Evolutionary conservation across 2,888 invertebrate species (phyloP).

Genomic region (Uloborus plumipes): DNA sequence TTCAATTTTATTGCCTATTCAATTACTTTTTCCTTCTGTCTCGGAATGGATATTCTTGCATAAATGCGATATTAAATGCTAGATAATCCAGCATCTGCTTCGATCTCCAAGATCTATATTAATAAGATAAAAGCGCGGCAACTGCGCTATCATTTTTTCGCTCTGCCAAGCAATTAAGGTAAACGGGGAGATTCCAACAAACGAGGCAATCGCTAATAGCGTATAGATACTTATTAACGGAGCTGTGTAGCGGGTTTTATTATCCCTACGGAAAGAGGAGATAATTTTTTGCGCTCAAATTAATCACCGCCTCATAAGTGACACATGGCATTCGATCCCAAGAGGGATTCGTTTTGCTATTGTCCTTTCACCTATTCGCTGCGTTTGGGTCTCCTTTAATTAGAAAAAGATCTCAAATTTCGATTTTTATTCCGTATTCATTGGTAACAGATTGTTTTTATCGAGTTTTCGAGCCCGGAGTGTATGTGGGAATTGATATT

Average conservation of each 20-base stretch:
- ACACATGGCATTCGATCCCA: slow-evolving; percentile 36
- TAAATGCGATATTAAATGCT: too few species aligned
- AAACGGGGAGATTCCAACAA: slow-evolving; percentile 22
- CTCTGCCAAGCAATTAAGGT: slow-evolving; percentile 32
- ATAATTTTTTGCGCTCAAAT: slow-evolving; percentile 47
- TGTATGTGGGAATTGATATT: too few species aligned
- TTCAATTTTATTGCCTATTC: too few species aligned
- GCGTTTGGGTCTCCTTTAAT: slow-evolving; percentile 30
- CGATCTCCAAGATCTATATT: too few species aligned
- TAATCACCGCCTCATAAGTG: slow-evolving; percentile 36
- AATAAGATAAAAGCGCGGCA: too few species aligned
- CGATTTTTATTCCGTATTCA: not conserved
- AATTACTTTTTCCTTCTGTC: too few species aligned
- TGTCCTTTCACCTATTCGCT: slow-evolving; percentile 28
- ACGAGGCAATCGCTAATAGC: slow-evolving; percentile 31
- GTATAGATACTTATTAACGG: slow-evolving; percentile 43
- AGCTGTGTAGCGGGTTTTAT: slow-evolving; percentile 41
- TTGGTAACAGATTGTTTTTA: slow-evolving; percentile 7
- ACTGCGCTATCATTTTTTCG: slow-evolving; percentile 1
- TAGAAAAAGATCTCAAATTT: slow-evolving; percentile 16
- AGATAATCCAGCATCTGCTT: too few species aligned
- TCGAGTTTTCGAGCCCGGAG: not conserved
- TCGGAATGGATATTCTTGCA: too few species aligned
- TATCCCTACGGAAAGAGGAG: slow-evolving; percentile 32
- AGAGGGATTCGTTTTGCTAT: slow-evolving; percentile 5